Conservation (phyloP, 2,888 invertebrate genomes). For the Lumbricus terrestris region DNA sequence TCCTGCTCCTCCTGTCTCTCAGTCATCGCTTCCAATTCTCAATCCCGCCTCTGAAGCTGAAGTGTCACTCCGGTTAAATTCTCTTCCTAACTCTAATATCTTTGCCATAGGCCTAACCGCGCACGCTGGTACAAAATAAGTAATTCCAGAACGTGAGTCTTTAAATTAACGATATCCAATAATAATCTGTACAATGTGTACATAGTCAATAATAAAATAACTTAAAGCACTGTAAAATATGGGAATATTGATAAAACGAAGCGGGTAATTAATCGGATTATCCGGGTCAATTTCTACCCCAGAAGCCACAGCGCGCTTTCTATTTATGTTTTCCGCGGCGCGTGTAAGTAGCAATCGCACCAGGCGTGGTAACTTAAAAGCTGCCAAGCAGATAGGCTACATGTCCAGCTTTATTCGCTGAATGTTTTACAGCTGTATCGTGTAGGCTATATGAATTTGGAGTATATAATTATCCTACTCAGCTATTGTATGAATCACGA, state of each 20-base stretch:
- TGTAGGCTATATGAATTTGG: neutral
- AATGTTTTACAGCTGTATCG: neutral
- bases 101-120: too few species aligned
- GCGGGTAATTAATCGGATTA: neutral
- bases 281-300: conserved; percentile 3
- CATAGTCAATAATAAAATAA: neutral
- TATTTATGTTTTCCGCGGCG: neutral
- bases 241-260: neutral
- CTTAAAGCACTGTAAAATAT: neutral
- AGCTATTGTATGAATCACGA: too few species aligned
- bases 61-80: too few species aligned
- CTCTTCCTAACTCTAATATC: too few species aligned
- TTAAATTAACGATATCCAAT: neutral
- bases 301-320: neutral
- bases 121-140: neutral
- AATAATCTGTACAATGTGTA: too few species aligned
- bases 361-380: neutral
- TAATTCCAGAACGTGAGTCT: neutral
- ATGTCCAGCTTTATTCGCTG: too few species aligned
- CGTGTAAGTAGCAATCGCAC: neutral
- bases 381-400: too few species aligned
- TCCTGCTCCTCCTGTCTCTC: too few species aligned
- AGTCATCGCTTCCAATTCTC: too few species aligned
- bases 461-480: too few species aligned
- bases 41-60: too few species aligned